Evolutionary conservation across 2,888 invertebrate genomes (phyloP), one percentile per base, ranked within the genome.

Genomic region (Drosophila subsilvestris): DNA sequence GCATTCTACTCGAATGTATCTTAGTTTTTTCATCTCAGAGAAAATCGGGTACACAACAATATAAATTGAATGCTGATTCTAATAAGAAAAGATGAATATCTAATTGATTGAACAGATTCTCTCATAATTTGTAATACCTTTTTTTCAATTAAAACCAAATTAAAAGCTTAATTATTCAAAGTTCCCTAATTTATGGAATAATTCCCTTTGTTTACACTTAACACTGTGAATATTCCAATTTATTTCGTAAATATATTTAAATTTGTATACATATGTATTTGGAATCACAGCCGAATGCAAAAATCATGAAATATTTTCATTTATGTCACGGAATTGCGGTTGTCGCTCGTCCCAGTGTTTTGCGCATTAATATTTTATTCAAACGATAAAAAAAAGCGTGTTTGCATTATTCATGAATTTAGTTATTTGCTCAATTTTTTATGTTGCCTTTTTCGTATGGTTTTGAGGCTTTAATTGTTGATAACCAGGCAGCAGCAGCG

Each of bases 391-490:
- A 83, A 57, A 37, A 6, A 37, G 14, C 6, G 43, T 83, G 58
- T 76, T 78, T 81, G 81, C 79, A 81, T 80, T 71, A 78, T 78
- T 78, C 73, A 79, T 80, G 54, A 48, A 54, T 73, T 53, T 65
- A 59, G 69, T 60, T 75, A 9, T 67, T 80, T 78, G 65, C 48
- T 32, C 37, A 44, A 10, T 43, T 47, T 47, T 55, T 63, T 43
- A 25, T 53, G 47, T 32, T 50, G 55, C 42, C 17, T 61, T 51
- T 37, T 32, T 62, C 17, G 20, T 29, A 22, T 65, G 53, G 48
- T 32, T 63, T 84, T 80, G 79, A 57, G 47, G 75, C 76, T 68
- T 77, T 76, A 78, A 80, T 83, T 81, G 80, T 76, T 76, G 22
- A 63, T 63, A 53, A 54, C 10, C 50, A 17, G 42, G n/a, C 51